These are phyloP conservation scores for Oreohelix idahoensis DNA, from an alignment of 1,140 invertebrate genomes.

Conservation along the genomic window DNA sequence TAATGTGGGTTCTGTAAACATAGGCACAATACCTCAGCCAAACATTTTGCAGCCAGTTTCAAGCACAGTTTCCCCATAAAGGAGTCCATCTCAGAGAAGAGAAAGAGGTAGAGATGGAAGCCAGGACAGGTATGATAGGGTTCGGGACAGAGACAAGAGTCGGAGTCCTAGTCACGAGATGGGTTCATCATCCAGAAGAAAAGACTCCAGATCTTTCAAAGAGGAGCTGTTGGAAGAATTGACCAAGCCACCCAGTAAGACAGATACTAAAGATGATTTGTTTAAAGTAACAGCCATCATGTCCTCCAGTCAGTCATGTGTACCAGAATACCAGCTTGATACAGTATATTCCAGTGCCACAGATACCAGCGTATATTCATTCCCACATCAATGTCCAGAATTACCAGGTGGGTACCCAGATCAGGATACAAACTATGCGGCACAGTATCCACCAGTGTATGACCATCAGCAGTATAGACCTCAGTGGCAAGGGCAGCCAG, in stretches of 20 bases:
- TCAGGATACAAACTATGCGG: not conserved
- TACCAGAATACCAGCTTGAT: not conserved
- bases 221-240: constrained; percentile 39
- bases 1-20: too few species aligned
- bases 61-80: too few species aligned
- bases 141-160: constrained; percentile 27
- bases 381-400: not conserved
- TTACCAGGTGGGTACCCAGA: not conserved
- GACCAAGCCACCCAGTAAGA: not conserved
- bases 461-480: constrained; percentile 17
- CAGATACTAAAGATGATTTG: constrained; percentile 12
- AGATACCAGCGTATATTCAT: constrained; percentile 22
- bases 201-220: constrained; percentile 33
- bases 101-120: constrained; percentile 50
- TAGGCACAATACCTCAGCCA: too few species aligned
- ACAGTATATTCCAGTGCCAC: not conserved
- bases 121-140: not conserved
- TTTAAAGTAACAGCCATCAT: constrained; percentile 25
- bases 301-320: not conserved
- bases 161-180: constrained; percentile 18
- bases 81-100: constrained; percentile 38
- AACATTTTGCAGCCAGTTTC: too few species aligned
- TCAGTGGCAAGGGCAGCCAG: constrained; percentile 12
- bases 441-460: constrained; percentile 20
- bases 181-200: constrained; percentile 33